Conservation (phyloP, 92 coral and sea anemone species). For the Epizoanthus scotinus region DNA sequence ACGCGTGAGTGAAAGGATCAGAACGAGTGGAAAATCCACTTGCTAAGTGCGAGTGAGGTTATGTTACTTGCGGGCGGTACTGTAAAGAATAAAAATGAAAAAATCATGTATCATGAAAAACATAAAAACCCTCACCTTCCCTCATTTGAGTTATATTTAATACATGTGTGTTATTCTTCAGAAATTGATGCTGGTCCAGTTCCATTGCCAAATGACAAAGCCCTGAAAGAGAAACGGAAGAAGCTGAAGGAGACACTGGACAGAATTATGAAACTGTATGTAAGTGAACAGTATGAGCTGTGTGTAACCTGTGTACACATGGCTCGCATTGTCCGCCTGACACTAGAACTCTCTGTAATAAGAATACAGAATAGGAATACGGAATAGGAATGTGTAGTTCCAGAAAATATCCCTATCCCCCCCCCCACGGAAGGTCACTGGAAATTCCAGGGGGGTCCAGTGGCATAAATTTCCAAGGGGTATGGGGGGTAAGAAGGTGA, state of each 20-base stretch:
- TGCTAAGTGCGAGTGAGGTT: too few relatives aligned
- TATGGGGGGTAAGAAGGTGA: too few relatives aligned
- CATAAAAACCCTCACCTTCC: neutral
- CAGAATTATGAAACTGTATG: slow-evolving; percentile 81
- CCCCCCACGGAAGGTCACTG: too few relatives aligned
- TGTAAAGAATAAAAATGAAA: too few relatives aligned
- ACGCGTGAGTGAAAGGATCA: too few relatives aligned
- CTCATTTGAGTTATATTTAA: neutral
- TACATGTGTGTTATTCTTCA: slow-evolving; percentile 4
- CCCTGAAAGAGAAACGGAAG: slow-evolving; percentile 93
- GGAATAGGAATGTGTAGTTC: too few relatives aligned
- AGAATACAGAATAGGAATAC: too few relatives aligned
- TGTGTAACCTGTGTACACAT: slow-evolving; percentile 11
- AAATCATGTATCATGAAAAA: neutral
- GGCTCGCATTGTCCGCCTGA: slow-evolving; percentile 28
- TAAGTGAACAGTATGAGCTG: slow-evolving; percentile 57
- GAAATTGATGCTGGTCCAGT: slow-evolving; percentile 96
- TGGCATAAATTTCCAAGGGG: too few relatives aligned
- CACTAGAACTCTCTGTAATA: slow-evolving; percentile 6
- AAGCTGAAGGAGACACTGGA: slow-evolving; percentile 94
- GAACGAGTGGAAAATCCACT: too few relatives aligned
- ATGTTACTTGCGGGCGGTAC: too few relatives aligned
- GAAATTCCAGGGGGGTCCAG: too few relatives aligned
- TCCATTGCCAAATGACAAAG: slow-evolving; percentile 98
- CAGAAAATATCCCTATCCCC: too few relatives aligned